These are phyloP conservation scores for Spea hammondii DNA, from an alignment of 2,797 vertebrate genomes.

Conservation along the genomic window DNA sequence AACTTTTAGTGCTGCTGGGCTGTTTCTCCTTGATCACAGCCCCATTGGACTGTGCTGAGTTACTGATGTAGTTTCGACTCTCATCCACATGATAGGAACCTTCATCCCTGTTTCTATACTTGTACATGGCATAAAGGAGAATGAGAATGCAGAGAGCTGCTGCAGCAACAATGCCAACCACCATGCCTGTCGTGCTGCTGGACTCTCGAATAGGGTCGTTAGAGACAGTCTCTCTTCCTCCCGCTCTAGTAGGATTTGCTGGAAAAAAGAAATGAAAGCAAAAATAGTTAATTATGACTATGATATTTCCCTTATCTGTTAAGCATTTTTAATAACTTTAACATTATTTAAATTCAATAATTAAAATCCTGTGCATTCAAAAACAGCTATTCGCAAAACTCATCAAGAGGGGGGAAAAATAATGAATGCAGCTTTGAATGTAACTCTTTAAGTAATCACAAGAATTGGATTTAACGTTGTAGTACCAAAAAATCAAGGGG, in stretches of 20 bases:
- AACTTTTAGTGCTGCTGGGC: constrained; percentile 85
- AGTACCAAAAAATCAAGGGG: not conserved
- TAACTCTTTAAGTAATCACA: not conserved
- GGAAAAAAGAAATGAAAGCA: constrained; percentile 55
- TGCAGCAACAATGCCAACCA: constrained; percentile 93
- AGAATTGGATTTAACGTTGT: not conserved
- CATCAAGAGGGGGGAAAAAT: no score
- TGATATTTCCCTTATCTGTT: not conserved
- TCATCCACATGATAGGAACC: constrained; percentile 97
- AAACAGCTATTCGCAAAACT: no score
- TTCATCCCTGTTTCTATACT: constrained; percentile 96
- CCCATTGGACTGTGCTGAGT: constrained; percentile 97
- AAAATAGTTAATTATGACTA: constrained; percentile 41
- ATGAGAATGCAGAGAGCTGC: constrained; percentile 97
- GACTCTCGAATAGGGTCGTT: constrained; percentile 91
- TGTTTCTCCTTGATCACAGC: constrained; percentile 95
- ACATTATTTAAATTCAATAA: not conserved
- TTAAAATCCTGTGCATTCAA: no score
- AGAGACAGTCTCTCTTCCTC: constrained; percentile 78
- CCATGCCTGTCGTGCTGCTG: constrained; percentile 97
- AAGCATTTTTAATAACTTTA: not conserved
- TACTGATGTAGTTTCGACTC: constrained; percentile 99
- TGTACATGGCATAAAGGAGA: constrained; percentile 99
- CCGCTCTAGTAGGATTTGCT: constrained; percentile 90
- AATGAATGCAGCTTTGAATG: no score